Evolutionary conservation across 2,797 vertebrate genomes (phyloP).

Genomic region (Sebastolobus alascanus): DNA sequence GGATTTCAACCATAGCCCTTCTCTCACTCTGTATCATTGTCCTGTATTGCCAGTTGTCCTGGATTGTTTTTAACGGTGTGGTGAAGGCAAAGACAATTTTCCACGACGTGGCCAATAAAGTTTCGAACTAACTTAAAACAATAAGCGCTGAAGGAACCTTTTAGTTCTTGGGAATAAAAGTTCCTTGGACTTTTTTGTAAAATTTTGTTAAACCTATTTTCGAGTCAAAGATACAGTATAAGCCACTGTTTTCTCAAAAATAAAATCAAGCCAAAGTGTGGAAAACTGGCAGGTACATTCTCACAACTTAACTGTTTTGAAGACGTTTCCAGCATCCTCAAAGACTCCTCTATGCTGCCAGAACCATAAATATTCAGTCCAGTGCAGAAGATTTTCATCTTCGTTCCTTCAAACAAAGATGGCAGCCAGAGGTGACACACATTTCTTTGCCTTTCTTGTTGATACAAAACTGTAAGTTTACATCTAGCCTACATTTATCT

Average conservation of each 20-base stretch:
- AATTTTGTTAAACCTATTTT: not conserved
- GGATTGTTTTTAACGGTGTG: not conserved
- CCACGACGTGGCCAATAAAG: not conserved
- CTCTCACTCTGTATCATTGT: not conserved
- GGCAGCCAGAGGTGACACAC: slow-evolving; percentile 17
- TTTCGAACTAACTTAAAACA: not conserved
- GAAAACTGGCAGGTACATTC: slow-evolving; percentile 51
- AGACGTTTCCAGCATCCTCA: slow-evolving; percentile 44
- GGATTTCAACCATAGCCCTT: not conserved
- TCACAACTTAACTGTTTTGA: slow-evolving; percentile 48
- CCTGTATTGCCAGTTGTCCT: not conserved
- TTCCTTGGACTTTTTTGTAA: not conserved
- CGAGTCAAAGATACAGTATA: slow-evolving; percentile 7
- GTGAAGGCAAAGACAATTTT: slow-evolving; percentile 3
- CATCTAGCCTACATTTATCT: not conserved
- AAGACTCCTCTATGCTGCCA: slow-evolving; percentile 46
- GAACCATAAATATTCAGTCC: slow-evolving; percentile 37
- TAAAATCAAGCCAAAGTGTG: slow-evolving; percentile 36
- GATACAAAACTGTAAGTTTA: not conserved
- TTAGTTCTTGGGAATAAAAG: not conserved
- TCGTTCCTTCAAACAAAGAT: slow-evolving; percentile 22
- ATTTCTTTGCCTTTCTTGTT: not conserved
- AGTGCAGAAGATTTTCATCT: slow-evolving; percentile 12
- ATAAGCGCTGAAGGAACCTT: not conserved
- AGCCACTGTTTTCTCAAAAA: slow-evolving; percentile 23